Evolutionary conservation across 23 tunicate genomes (phyloP), one percentile per base, ranked within the genome.

Genomic region (Ascidia mentula): DNA sequence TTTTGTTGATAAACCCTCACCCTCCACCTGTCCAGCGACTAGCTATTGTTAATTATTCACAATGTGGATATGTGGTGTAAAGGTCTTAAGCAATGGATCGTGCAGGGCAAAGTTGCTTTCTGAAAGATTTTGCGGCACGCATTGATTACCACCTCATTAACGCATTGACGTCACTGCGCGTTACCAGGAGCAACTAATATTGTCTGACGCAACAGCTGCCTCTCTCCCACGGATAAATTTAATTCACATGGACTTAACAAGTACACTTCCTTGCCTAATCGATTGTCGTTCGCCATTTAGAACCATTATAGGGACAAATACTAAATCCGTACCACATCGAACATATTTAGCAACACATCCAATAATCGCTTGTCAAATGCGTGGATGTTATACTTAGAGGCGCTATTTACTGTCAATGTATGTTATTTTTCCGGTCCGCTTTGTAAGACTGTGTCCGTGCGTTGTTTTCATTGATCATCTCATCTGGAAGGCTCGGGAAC

Each of bases 141-240:
- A 53, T 53, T 53, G 65, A 53, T 53, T 53, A 53, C 65, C 65
- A 53, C 65, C 65, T 53, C 65, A 53, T 53, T 53, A 53, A 53
- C 65, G 65, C 65, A 53, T 53, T 53, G 65, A 53, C 65, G 65
- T 53, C 65, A 53, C 65, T 53, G 65, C 65, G 65, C 65, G 65
- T 53, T 53, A 53, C 65, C 13, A 53, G 65, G 65, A 53, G 65
- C 65, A 53, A 53, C 65, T 53, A 53, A 53, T 53, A 53, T 53
- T 53, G 65, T 53, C 65, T 53, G 65, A 53, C 65, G 65, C 65
- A 53, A 53, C 65, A 53, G 65, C 65, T 53, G 65, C 65, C 65
- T 28, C 65, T 53, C 65, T 53, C 65, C 65, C 65, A 53, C 65
- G 65, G 65, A 53, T 53, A 53, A 53, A 53, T 53, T 53, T 53